A percentile compares a stretch with the other conserved stretches of the same genome.
Conservation (phyloP, 2,888 invertebrate species). For the Lithosia quadra region DNA sequence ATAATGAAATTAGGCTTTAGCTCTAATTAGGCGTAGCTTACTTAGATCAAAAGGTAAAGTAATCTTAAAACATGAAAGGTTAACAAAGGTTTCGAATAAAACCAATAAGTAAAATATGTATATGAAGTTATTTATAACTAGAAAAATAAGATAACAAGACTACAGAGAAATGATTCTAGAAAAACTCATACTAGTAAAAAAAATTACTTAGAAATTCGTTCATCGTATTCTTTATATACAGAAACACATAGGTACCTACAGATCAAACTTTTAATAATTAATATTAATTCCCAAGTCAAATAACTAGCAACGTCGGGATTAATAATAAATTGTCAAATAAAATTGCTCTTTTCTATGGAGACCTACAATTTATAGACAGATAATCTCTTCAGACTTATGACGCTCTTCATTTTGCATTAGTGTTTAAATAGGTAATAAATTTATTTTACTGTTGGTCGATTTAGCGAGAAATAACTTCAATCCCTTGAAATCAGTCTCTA, state of each 20-base stretch:
- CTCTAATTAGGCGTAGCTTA: no score
- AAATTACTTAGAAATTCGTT: background rate
- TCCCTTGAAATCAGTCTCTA: background rate
- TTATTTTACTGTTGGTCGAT: background rate
- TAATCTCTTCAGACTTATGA: background rate
- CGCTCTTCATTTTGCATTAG: background rate
- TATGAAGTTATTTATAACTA: background rate
- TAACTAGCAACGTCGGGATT: no score
- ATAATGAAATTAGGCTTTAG: no score
- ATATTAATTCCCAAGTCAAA: no score
- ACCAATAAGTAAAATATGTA: no score
- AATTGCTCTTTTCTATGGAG: background rate
- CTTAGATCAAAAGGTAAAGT: no score
- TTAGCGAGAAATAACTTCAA: background rate
- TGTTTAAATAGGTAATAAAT: background rate
- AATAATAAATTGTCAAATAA: conserved; percentile 2
- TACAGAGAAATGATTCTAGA: background rate
- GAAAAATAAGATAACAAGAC: background rate
- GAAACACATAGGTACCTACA: background rate
- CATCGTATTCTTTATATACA: background rate
- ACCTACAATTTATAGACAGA: background rate
- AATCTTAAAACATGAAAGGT: no score
- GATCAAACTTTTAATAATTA: background rate
- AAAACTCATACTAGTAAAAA: no score
- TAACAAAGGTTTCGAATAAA: no score